Evolutionary conservation across 37 sponge, comb jelly and placozoan species (phyloP).

Genomic region (Halisarca cf. caerulea): DNA sequence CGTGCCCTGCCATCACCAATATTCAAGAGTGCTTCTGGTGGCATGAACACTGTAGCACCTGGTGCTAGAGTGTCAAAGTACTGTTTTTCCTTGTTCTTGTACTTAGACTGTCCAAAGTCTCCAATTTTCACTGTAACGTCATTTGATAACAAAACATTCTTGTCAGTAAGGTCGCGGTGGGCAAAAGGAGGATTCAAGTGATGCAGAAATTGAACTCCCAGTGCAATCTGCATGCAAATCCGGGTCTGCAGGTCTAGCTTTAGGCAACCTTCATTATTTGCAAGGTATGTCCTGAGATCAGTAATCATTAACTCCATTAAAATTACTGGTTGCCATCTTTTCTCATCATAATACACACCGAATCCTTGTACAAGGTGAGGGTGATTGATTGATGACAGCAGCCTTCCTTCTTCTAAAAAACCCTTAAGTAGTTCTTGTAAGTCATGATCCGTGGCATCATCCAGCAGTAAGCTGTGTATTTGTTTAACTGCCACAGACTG

Average conservation of each 20-base stretch:
- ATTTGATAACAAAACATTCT: neutral
- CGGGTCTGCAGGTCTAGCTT: neutral
- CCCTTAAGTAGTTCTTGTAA: too few relatives aligned
- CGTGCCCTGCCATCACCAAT: neutral
- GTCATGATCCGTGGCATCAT: too few relatives aligned
- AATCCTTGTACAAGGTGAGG: neutral
- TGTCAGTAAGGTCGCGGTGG: constrained; percentile 8
- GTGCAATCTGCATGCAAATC: neutral
- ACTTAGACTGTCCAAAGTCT: constrained; percentile 4
- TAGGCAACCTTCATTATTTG: neutral
- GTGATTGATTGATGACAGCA: too few relatives aligned
- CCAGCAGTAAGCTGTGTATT: too few relatives aligned
- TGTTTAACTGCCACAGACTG: too few relatives aligned
- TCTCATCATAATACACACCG: neutral
- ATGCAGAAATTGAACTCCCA: neutral
- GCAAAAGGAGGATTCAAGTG: neutral
- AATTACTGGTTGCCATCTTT: neutral
- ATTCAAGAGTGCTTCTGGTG: neutral
- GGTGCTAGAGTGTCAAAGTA: neutral
- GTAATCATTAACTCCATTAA: neutral
- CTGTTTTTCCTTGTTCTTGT: neutral
- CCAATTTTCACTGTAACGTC: neutral
- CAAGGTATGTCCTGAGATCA: neutral
- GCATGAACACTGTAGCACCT: neutral
- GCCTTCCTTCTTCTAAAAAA: too few relatives aligned